Base-by-base conservation (phyloP, 1,140 invertebrate genomes). In the Cephus cinctus region DNA sequence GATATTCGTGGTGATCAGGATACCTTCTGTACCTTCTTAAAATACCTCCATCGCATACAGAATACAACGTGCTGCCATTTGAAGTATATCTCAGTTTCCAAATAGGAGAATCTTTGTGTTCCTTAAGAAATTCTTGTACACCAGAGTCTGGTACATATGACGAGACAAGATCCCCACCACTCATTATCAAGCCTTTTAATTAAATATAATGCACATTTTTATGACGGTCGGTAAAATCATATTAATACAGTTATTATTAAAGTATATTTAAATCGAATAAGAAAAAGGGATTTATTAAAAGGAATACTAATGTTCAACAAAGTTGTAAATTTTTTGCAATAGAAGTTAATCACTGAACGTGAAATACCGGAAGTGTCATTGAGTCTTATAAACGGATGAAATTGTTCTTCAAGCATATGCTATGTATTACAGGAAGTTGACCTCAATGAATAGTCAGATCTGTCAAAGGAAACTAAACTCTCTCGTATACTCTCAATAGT, bases 11-110 rank as follows among this genome's bases (percentile, higher is more conserved):
- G 51, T 74, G 66, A 51, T 78, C 69, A n/a, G 77, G 76, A 63
- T 78, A 78, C 11, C 78, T 61, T 42, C 78, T 60, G 44, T 79
- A 78, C 44, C 76, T 60, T 43, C 78, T 57, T 9, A 80, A 55
- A 49, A 75, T 59, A 6, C 78, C 78, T 19, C 67, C 71, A 39
- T 79, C 76, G 57, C 76, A 78, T 2, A 69, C 77, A n/a, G 78
- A 69, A 51, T 78, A 80, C 14, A 80, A 47, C 15, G 76, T 63
- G 41, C 76, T 71, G 5, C 78, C 78, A 57, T 78, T 79, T 9
- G 77, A 77, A 11, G 77, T 78, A 41, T 80, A 80, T 38, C 72
- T 67, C 9, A 79, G 47, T 58, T 78, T 78, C 76, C 74, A 79
- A 15, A 80, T 61, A 20, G 75, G 73, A 30, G n/a, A 54, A 47